Conservation (phyloP, 2,888 invertebrate species). For the Lithophane ornitopus region DNA sequence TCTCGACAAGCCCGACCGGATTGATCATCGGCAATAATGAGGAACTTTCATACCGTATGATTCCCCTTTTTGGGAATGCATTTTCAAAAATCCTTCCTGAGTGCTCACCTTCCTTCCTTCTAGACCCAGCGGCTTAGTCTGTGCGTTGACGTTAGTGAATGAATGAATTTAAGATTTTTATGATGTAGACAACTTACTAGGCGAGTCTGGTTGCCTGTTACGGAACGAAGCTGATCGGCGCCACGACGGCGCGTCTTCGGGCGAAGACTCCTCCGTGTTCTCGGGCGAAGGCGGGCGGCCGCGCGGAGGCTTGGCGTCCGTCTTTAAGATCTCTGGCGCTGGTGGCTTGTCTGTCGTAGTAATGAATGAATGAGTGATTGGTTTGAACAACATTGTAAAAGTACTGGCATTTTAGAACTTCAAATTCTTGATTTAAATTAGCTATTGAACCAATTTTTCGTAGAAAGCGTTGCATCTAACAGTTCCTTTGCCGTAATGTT, state of each 20-base stretch:
- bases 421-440: background rate
- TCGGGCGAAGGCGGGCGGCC: constrained; percentile 84
- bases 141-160: background rate
- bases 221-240: constrained; percentile 85
- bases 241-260: constrained; percentile 86
- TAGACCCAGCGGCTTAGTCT: too few species aligned
- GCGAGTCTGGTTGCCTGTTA: constrained; percentile 78
- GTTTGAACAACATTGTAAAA: constrained; percentile 57
- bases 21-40: background rate
- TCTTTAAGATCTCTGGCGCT: constrained; percentile 83
- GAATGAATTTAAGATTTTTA: background rate
- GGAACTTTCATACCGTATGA: background rate
- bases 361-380: constrained; percentile 62
- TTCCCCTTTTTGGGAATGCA: background rate
- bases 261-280: constrained; percentile 70
- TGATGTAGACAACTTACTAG: constrained; percentile 72
- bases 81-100: background rate
- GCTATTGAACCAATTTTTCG: constrained; percentile 17
- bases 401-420: background rate
- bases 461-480: too few species aligned
- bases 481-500: too few species aligned
- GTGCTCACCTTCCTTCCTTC: background rate
- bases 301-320: constrained; percentile 86
- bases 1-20: background rate
- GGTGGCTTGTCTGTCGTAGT: constrained; percentile 80